Evolutionary conservation across 2,888 invertebrate genomes (phyloP), one percentile per base, ranked within the genome.

Genomic region (Halocaridina rubra): DNA sequence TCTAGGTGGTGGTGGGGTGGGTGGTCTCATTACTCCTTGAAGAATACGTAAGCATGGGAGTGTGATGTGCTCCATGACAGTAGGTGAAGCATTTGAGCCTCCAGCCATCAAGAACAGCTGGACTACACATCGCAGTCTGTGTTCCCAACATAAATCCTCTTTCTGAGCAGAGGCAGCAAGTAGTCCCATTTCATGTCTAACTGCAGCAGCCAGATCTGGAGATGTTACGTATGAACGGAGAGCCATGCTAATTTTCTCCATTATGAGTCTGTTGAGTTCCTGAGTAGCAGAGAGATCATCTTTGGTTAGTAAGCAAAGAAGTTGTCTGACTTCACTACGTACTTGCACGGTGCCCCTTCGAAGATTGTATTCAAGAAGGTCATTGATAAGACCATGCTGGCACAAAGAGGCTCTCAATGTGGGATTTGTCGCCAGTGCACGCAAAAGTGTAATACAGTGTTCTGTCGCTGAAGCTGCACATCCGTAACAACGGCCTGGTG

Each of bases 91-190:
- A 30, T 84, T 88, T 30, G 86, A 80, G 24, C 85, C 86, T 33
- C 90, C 91, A 46, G 91, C 91, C 90, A 91, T 89, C 84, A 91
- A 89, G 89, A 92, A 92, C 87, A 92, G 89, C 30, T 90, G 89
- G 89, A 92, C 90, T 59, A 92, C 91, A 90, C 90, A 90, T 86
- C 98, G 94, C 0, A 98, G 92, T 90, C 98, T 95, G 87, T 95
- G 94, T 90, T 98, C 98, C 98, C 98, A 98, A 90, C 97, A 98
- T 3, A 95, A 94, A 91, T 98, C 98, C 90, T 98, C 96, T 89
- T 97, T 96, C 89, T 97, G 96, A 1, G 98, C 94, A 69, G 98
- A 93, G 0, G 96, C 95, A 0, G 97, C 96, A 30, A 98, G 91
- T 16, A 98, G 92, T 8, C 96, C 93, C 91, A 98, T 97, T 91